Evolutionary conservation across 1,140 invertebrate genomes (phyloP), one percentile per base, ranked within the genome.

Genomic region (Macrocentrus cingulum): DNA sequence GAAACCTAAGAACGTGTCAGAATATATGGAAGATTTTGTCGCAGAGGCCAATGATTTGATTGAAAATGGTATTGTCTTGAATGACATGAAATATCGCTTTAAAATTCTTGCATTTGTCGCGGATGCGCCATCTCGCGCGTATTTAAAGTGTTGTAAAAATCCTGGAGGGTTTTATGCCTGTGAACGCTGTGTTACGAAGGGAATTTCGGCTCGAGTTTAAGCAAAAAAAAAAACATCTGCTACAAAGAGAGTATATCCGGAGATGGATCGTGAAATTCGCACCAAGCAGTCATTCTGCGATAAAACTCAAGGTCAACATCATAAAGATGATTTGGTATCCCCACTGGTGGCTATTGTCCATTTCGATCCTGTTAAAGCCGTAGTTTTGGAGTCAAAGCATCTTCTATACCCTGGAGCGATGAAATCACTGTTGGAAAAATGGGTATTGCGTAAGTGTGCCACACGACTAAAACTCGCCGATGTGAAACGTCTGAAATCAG

Each of bases 1-100:
- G 8, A 61, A 61, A 41, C 60, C 45, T 37, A 3, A 25, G 3
- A 51, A 36, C 9, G 39, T 34, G n/a, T 15, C 37, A 3, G 61
- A 65, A n/a, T 65, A 41, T 49, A 45, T 67, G 9, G 5, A 42
- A n/a, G 56, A 61, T 49, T 67, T 65, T 51, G 41, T 65, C 16
- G 25, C 11, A 0, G 61, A 67, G 59, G 18, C 13, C 16, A 65
- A 63, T 44, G 1, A 32, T 13, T 56, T 64, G 41, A 65, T 60
- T 37, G 11, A 39, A 29, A 50, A 41, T 44, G 58, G 58, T 36
- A 16, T 63, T 16, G 23, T 13, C 5, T 6, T 63, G 1, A n/a
- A 53, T 22, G 29, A 15, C 1, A 60, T 29, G 41, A 52, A 22
- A 25, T 57, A 56, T 50, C 1, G 16, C 46, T 65, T 62, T 56